Conservation (phyloP, 2,113 vertebrate species). For the Labeo catla region DNA sequence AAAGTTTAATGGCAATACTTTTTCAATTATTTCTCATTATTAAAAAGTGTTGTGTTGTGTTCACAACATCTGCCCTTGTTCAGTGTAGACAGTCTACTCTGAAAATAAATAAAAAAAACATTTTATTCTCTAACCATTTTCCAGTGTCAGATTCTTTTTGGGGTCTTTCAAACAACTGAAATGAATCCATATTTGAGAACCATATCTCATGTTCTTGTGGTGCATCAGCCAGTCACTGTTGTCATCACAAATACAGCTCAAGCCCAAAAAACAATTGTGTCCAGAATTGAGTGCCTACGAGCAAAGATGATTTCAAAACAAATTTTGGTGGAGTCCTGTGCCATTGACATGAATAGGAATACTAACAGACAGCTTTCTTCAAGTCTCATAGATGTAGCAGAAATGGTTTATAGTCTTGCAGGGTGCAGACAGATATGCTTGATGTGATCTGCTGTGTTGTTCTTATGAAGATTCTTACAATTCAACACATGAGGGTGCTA, state of each 20-base stretch:
- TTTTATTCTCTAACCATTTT: background rate
- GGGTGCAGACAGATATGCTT: conserved; percentile 22
- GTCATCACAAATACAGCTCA: background rate
- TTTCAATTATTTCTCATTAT: background rate
- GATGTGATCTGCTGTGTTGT: conserved; percentile 52
- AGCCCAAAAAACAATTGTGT: background rate
- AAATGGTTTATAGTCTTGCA: background rate
- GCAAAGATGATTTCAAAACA: background rate
- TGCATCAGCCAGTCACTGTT: background rate
- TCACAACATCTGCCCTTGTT: background rate
- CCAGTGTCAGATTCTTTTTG: background rate
- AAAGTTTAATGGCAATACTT: background rate
- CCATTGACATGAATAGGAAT: background rate
- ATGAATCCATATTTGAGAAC: background rate
- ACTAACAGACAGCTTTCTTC: background rate
- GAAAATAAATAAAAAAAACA: too few species aligned
- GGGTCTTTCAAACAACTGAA: too few species aligned
- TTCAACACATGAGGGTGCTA: conserved; percentile 60
- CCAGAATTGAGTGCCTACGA: background rate
- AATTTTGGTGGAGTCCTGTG: background rate
- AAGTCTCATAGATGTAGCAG: background rate
- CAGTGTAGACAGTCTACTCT: background rate
- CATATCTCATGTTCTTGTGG: background rate
- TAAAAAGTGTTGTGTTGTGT: background rate
- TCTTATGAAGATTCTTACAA: conserved; percentile 59